Base-by-base conservation (phyloP, 2,888 invertebrate genomes). In the Erebia aethiops region DNA sequence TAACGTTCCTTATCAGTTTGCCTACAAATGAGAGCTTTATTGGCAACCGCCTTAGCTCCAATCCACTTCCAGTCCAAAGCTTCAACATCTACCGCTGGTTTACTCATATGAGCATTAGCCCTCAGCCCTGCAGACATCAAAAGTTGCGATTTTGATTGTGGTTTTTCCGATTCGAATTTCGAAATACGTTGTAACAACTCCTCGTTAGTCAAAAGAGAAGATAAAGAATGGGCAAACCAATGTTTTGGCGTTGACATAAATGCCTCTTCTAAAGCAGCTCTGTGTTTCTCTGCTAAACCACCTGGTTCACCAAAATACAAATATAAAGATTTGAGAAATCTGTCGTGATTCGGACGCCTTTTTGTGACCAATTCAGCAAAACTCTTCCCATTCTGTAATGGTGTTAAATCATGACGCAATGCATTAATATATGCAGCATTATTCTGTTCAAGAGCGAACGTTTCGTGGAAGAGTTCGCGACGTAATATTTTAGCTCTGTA, bases 361-460 rank as follows among this genome's bases (percentile, higher is more conserved):
- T 73, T 68, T 1, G 68, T 56, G 3, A 78, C 64, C 10, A 84
- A 43, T 49, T 75, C 57, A 4, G 81, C 71, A 8, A 84, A 77
- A n/a, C 80, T 73, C 10, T 77, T 75, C 0, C 82, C 79, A 2
- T 74, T 56, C 9, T 77, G 71, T 0, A 89, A 77, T 1, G 84
- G 73, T 4, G 71, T 65, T 2, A 78, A 71, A 18, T 88, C 82
- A 58, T 90, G 89, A 26, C 83, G 84, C 13, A 91, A 73, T 0
- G 81, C 87, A 71, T 91, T 91, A 1, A 86, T 1, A 56, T 85
- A 87, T 0, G 89, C 85, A 1, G 77, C 83, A 56, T 85, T 80
- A n/a, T 81, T 81, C 56, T 81, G 80, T 0, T 78, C 77, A 0
- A 87, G 71, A 4, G 75, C 71, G 63, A 88, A 84, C n/a, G 84